Conservation (phyloP, 2,797 vertebrate genomes). For the Hippopotamyrus pictus region DNA sequence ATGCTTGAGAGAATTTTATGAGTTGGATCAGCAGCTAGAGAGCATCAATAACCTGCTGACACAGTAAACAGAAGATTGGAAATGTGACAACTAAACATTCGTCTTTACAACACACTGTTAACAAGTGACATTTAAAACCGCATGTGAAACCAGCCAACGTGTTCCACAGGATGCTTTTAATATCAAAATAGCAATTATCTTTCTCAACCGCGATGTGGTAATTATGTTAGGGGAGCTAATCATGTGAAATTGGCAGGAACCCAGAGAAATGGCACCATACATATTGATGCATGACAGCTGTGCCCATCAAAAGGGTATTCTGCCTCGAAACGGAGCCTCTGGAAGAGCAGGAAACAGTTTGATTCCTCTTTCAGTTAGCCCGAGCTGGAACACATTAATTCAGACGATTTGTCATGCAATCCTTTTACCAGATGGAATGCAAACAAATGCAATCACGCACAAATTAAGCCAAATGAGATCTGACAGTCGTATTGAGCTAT, state of each 20-base stretch:
- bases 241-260: constrained; percentile 25
- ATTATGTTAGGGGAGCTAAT: constrained; percentile 42
- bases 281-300: constrained; percentile 51
- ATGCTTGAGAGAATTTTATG: not conserved
- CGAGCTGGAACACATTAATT: constrained; percentile 57
- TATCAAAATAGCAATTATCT: constrained; percentile 49
- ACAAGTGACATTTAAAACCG: constrained; percentile 15
- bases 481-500: constrained; percentile 66
- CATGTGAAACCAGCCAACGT: constrained; percentile 37
- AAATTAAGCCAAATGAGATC: constrained; percentile 63
- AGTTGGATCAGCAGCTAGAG: not conserved
- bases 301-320: constrained; percentile 42
- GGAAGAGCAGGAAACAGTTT: constrained; percentile 44
- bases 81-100: constrained; percentile 2
- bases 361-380: constrained; percentile 40
- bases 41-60: not conserved
- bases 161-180: constrained; percentile 45
- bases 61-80: constrained; percentile 3
- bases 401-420: constrained; percentile 58
- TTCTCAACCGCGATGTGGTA: constrained; percentile 50
- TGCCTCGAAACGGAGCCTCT: constrained; percentile 34
- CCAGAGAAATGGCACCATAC: constrained; percentile 25
- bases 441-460: constrained; percentile 65
- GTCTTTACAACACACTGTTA: constrained; percentile 3
- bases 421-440: constrained; percentile 52